phyloP scores from a whole-genome alignment of 2,113 vertebrate genomes.

The Rattus rattus region DNA sequence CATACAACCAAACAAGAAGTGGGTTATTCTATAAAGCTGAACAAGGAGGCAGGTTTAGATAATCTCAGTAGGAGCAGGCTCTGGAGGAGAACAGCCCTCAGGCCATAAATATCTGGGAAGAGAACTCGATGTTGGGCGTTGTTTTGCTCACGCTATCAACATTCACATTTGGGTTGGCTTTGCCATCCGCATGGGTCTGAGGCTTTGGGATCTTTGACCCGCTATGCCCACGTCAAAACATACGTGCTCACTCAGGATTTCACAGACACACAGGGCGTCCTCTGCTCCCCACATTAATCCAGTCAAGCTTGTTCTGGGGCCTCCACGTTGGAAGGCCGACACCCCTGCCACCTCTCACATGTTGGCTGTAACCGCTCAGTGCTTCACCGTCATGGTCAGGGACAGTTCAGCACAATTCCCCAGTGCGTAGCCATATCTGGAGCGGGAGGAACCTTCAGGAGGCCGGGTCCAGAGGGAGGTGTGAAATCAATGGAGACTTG shows the following conservation, averaged over 20 bases:
- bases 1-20: not conserved
- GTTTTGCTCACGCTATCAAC: not conserved
- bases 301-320: too few species aligned
- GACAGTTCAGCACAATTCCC: not conserved
- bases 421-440: not conserved
- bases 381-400: not conserved
- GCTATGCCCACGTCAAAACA: not conserved
- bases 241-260: not conserved
- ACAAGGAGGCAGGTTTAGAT: not conserved
- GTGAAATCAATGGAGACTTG: not conserved
- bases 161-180: not conserved
- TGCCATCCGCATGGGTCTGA: not conserved
- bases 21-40: not conserved
- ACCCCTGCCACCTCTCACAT: not conserved
- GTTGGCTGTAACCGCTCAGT: not conserved
- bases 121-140: not conserved
- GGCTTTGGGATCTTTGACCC: not conserved
- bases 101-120: not conserved
- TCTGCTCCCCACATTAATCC: not conserved
- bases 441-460: not conserved
- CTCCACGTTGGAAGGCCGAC: not conserved
- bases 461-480: too few species aligned
- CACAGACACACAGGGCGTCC: not conserved
- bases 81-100: not conserved
- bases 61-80: not conserved